Conservation (phyloP, 2,797 vertebrate species). For the Micropoecilia bifurca region DNA sequence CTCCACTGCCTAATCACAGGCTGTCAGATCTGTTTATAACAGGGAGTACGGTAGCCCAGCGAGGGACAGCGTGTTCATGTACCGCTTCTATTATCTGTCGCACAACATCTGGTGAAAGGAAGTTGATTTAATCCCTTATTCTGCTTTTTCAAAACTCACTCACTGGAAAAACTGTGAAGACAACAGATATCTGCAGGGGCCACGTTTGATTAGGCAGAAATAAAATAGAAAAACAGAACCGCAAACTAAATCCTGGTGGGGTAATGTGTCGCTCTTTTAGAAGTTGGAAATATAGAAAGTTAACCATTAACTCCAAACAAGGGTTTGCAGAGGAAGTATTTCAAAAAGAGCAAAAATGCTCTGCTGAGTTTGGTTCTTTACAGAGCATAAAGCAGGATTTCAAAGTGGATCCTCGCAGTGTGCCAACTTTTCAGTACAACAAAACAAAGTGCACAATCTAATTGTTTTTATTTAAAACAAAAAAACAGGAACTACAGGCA, state of each 20-base stretch:
- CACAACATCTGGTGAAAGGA: slow-evolving; percentile 76
- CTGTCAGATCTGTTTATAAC: slow-evolving; percentile 75
- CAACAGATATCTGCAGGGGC: slow-evolving; percentile 70
- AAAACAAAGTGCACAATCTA: neutral
- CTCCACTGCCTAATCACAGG: slow-evolving; percentile 61
- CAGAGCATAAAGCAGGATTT: neutral
- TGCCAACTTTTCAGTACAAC: neutral
- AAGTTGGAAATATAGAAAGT: slow-evolving; percentile 35
- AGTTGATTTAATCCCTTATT: slow-evolving; percentile 66
- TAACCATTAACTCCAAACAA: slow-evolving; percentile 22
- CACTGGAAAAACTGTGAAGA: slow-evolving; percentile 52
- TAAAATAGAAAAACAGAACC: slow-evolving; percentile 38
- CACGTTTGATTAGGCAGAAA: slow-evolving; percentile 59
- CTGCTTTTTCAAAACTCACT: slow-evolving; percentile 69
- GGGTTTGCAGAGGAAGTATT: slow-evolving; percentile 6
- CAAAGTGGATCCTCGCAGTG: neutral
- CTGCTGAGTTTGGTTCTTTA: slow-evolving; percentile 43
- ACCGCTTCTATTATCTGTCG: slow-evolving; percentile 78
- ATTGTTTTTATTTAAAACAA: neutral
- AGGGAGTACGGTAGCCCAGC: slow-evolving; percentile 52
- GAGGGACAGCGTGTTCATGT: slow-evolving; percentile 64
- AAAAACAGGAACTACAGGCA: neutral
- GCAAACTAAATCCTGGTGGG: slow-evolving; percentile 49
- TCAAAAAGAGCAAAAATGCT: slow-evolving; percentile 31
- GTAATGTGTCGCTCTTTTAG: slow-evolving; percentile 21